A percentile compares a stretch with the other conserved stretches of the same genome.
Evolutionary conservation across 35 echinoderm and acorn worm genomes (phyloP).

Genomic region (Acanthaster planci): DNA sequence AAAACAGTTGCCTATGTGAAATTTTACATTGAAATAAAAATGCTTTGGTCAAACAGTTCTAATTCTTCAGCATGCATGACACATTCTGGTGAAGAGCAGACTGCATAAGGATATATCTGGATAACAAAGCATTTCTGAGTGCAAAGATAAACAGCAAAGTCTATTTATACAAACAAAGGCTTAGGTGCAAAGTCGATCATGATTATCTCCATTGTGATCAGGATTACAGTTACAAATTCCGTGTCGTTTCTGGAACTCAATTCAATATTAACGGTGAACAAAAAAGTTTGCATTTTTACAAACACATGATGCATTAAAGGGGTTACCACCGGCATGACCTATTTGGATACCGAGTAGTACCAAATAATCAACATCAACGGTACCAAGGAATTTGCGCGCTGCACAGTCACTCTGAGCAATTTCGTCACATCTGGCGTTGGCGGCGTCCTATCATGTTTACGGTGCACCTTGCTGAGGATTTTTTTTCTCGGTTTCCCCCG

Average conservation of each 20-base stretch:
- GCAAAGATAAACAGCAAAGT: constrained; percentile 12
- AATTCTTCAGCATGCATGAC: neutral
- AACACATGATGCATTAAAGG: no score
- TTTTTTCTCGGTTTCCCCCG: neutral
- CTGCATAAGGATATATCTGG: neutral
- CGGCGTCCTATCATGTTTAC: neutral
- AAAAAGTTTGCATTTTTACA: no score
- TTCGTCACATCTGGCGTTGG: neutral
- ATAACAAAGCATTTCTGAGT: neutral
- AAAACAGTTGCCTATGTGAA: no score
- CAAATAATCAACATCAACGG: no score
- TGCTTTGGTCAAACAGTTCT: neutral
- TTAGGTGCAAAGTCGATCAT: constrained; percentile 16
- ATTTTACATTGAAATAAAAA: neutral
- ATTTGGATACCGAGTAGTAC: no score
- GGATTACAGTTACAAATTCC: no score
- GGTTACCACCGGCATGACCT: no score
- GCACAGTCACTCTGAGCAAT: no score
- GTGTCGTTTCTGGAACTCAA: no score
- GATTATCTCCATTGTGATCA: neutral
- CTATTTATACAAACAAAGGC: constrained; percentile 19
- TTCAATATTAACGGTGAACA: no score
- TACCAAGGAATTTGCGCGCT: no score
- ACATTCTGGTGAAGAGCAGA: neutral
- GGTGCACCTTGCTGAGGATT: neutral